Percentiles rank a stretch among this genome's conserved stretches.
Evolutionary conservation across 2,113 vertebrate species (phyloP).

Genomic region (Turnix velox): DNA sequence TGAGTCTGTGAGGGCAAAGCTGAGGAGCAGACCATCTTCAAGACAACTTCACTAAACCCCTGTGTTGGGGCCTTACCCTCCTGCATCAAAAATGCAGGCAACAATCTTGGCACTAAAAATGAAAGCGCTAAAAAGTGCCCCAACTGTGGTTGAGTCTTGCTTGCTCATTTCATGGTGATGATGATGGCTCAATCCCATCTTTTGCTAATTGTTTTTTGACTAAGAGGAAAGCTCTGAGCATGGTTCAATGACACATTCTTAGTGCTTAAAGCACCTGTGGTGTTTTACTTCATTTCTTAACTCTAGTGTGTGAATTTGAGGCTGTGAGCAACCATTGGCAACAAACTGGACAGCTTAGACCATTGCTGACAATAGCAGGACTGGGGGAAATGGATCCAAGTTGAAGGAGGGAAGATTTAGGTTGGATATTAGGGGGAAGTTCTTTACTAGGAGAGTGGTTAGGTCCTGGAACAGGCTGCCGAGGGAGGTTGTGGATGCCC

Average conservation of each 20-base stretch:
- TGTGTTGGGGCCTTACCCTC: background rate
- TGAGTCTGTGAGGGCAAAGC: background rate
- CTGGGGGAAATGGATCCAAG: no score
- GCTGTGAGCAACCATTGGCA: background rate
- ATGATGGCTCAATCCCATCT: accelerated
- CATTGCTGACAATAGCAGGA: no score
- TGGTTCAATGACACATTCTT: background rate
- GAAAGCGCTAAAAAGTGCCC: background rate
- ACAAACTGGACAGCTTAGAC: accelerated
- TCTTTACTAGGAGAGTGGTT: no score
- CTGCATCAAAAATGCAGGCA: background rate
- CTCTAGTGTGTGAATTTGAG: background rate
- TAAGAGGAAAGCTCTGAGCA: background rate
- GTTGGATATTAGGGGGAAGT: no score
- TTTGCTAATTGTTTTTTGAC: background rate
- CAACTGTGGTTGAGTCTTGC: background rate
- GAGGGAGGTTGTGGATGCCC: no score
- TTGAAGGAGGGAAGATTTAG: no score
- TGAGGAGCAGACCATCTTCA: background rate
- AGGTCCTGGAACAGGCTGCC: no score
- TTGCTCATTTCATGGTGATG: accelerated
- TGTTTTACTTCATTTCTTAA: background rate
- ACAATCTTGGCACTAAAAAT: accelerated
- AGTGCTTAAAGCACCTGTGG: background rate
- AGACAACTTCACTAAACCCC: background rate